phyloP scores from a whole-genome alignment of 2,888 invertebrate species.

The Beris morrisii region DNA sequence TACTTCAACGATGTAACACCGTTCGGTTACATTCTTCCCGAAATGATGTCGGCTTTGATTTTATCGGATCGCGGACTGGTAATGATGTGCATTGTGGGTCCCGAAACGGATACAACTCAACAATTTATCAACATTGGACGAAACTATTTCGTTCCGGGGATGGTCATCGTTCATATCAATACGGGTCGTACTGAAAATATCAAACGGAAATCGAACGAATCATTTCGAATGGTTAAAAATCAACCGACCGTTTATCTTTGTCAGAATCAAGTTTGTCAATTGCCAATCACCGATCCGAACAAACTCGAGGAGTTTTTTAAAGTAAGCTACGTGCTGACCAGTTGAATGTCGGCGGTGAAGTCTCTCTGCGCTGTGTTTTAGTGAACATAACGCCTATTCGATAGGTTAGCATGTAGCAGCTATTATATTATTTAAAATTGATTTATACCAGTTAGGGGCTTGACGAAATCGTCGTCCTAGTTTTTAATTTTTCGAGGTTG shows the following conservation, averaged over 20 bases:
- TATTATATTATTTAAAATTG: no score
- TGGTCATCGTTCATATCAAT: constrained; percentile 50
- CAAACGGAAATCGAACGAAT: constrained; percentile 48
- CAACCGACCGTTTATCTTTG: constrained; percentile 55
- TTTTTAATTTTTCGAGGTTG: no score
- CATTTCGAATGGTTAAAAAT: constrained; percentile 54
- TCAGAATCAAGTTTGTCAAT: constrained; percentile 53
- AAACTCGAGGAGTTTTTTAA: constrained; percentile 51
- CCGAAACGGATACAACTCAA: constrained; percentile 48
- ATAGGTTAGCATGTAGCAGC: no score
- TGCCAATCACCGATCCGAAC: constrained; percentile 53
- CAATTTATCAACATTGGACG: constrained; percentile 51
- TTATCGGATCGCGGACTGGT: constrained; percentile 52
- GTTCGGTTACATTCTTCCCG: constrained; percentile 54
- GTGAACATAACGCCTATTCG: no score
- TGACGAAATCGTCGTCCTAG: no score
- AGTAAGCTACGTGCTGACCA: constrained; percentile 44
- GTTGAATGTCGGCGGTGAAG: constrained; percentile 1
- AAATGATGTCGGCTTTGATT: constrained; percentile 53
- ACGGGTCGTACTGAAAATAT: constrained; percentile 46
- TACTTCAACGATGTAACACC: constrained; percentile 48
- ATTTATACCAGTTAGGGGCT: no score
- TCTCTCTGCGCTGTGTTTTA: neutral
- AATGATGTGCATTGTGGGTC: constrained; percentile 54
- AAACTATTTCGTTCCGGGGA: constrained; percentile 54